A percentile compares a stretch with the other conserved stretches of the same genome.
Conservation (phyloP, 1,140 invertebrate genomes). For the Kradibia gibbosae region DNA sequence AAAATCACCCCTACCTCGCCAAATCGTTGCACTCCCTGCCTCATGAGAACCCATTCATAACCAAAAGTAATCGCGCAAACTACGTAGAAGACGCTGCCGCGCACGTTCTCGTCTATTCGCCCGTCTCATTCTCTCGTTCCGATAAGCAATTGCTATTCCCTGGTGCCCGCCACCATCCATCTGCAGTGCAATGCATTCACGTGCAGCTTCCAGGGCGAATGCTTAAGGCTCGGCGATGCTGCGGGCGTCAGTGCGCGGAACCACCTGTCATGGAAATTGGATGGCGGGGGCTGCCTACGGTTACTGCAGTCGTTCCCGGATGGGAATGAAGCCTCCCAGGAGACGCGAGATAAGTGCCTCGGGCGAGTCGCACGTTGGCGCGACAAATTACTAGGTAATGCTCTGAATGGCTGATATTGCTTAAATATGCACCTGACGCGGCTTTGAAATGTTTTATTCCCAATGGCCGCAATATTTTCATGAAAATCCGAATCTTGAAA, state of each 20-base stretch:
- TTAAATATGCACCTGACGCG: not conserved
- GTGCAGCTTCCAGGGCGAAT: not conserved
- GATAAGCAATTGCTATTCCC: not conserved
- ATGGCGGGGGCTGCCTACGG: not conserved
- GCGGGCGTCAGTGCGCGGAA: not conserved
- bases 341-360: not conserved
- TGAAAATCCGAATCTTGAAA: too few relatives aligned
- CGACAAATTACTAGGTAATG: conserved; percentile 41
- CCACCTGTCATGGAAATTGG: conserved; percentile 19
- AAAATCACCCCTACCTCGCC: too few relatives aligned
- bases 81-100: not conserved
- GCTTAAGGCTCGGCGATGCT: not conserved
- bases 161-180: not conserved
- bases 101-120: not conserved
- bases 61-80: not conserved
- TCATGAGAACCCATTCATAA: not conserved
- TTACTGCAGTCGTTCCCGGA: not conserved
- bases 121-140: not conserved
- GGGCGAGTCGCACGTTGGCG: conserved; percentile 7
- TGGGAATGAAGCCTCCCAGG: not conserved
- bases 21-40: too few relatives aligned
- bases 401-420: not conserved
- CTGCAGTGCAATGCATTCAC: not conserved
- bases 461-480: too few relatives aligned
- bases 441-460: not conserved